Conservation (phyloP, 2,888 invertebrate genomes). For the Vesta saturnalis region DNA sequence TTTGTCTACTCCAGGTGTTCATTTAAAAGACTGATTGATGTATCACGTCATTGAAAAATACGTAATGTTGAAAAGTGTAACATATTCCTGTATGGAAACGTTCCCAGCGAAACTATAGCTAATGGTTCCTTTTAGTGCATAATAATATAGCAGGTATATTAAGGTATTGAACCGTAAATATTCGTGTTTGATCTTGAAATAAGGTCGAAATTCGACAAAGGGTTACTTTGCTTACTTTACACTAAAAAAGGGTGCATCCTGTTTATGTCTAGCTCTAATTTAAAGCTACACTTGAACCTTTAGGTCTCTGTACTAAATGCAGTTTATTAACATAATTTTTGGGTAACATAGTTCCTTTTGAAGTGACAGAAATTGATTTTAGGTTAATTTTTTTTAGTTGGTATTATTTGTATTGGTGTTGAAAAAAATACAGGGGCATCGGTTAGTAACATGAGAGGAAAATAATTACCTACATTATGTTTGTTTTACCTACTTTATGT, state of each 20-base stretch:
- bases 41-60: constrained; percentile 33
- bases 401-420: neutral
- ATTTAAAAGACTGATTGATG: constrained; percentile 35
- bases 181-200: constrained; percentile 30
- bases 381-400: neutral
- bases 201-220: constrained; percentile 31
- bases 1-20: constrained; percentile 33
- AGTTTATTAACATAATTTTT: constrained; percentile 32
- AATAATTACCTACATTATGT: neutral
- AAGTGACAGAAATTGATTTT: constrained; percentile 36
- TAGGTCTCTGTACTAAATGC: no score
- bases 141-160: constrained; percentile 35
- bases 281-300: no score
- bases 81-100: constrained; percentile 27
- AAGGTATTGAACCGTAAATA: constrained; percentile 37
- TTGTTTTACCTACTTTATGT: neutral
- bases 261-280: no score
- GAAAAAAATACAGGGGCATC: neutral
- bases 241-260: constrained; percentile 24
- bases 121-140: constrained; percentile 39
- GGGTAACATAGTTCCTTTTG: constrained; percentile 26
- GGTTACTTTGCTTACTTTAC: no score
- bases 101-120: constrained; percentile 40
- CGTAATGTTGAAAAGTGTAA: constrained; percentile 37
- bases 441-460: neutral